phyloP scores from a whole-genome alignment of 2,888 invertebrate genomes.

The Orthonychiurus folsomi region DNA sequence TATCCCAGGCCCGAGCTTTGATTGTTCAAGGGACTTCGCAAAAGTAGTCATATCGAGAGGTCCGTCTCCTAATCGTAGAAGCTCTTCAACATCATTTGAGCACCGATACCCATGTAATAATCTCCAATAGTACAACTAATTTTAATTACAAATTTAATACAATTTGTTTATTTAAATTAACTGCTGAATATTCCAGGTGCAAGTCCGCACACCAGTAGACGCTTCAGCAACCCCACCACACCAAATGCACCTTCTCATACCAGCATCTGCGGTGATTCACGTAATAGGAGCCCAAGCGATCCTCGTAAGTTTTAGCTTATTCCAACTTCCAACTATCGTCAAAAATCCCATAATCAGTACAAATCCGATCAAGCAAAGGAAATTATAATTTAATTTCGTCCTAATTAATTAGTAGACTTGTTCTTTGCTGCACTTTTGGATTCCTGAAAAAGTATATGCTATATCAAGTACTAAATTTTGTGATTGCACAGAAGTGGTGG shows the following conservation, averaged over 20 bases:
- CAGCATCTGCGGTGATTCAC: background rate
- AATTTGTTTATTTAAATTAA: no score
- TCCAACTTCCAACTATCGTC: no score
- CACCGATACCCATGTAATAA: background rate
- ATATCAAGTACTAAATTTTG: no score
- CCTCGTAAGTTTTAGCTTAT: conserved; percentile 8
- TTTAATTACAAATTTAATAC: conserved; percentile 3
- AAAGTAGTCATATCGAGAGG: background rate
- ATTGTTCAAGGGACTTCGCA: background rate
- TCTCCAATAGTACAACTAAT: background rate
- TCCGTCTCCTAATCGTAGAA: background rate
- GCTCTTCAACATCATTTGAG: conserved; percentile 3
- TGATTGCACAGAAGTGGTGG: background rate
- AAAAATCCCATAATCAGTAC: no score
- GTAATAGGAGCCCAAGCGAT: conserved; percentile 12
- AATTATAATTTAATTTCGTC: no score
- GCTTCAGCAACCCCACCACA: background rate
- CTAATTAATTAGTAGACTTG: no score
- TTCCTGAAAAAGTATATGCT: no score
- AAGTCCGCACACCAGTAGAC: conserved; percentile 4
- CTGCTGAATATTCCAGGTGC: no score
- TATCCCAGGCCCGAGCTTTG: background rate
- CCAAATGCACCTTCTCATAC: background rate
- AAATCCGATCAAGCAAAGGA: no score
- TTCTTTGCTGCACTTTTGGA: no score